These are phyloP conservation scores for Drosophila prolongata DNA, from an alignment of 2,888 invertebrate species.

Conservation along the genomic window DNA sequence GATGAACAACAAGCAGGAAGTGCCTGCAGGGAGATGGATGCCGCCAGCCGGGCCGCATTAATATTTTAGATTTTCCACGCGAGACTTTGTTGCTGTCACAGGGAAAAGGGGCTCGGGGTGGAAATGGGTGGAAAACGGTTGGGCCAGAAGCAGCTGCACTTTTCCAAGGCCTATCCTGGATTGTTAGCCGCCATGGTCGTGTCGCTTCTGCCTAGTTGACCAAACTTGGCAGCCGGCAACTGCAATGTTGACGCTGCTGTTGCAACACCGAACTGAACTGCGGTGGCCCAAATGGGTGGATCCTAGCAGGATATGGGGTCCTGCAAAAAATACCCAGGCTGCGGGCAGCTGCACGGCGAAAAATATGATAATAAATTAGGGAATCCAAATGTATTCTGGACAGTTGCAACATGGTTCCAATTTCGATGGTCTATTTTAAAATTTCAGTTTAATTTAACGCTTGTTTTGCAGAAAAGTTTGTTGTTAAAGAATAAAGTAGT, in stretches of 20 bases:
- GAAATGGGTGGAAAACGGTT: background rate
- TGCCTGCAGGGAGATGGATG: constrained; percentile 42
- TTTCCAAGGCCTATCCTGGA: constrained; percentile 71
- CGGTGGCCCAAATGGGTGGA: constrained; percentile 10
- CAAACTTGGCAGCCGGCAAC: constrained; percentile 70
- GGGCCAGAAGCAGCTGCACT: constrained; percentile 58
- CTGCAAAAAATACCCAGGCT: constrained; percentile 47
- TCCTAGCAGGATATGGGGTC: constrained; percentile 9
- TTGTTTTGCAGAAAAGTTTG: too few relatives aligned
- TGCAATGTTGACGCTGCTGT: constrained; percentile 75
- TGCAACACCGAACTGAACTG: constrained; percentile 36
- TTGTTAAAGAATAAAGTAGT: too few relatives aligned
- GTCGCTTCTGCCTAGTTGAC: constrained; percentile 57
- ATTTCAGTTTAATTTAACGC: too few relatives aligned
- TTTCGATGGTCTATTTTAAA: too few relatives aligned
- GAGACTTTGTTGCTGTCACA: constrained; percentile 37
- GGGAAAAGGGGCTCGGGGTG: background rate
- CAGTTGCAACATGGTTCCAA: background rate
- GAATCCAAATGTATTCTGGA: background rate
- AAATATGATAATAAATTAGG: background rate
- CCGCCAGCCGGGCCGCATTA: constrained; percentile 68
- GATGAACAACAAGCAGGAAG: constrained; percentile 56
- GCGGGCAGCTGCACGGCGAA: constrained; percentile 23
- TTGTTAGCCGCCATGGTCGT: constrained; percentile 31
- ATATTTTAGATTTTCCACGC: constrained; percentile 71